A percentile compares a stretch with the other conserved stretches of the same genome.
phyloP scores from a whole-genome alignment of 2,113 vertebrate species.

The Pristiophorus japonicus region DNA sequence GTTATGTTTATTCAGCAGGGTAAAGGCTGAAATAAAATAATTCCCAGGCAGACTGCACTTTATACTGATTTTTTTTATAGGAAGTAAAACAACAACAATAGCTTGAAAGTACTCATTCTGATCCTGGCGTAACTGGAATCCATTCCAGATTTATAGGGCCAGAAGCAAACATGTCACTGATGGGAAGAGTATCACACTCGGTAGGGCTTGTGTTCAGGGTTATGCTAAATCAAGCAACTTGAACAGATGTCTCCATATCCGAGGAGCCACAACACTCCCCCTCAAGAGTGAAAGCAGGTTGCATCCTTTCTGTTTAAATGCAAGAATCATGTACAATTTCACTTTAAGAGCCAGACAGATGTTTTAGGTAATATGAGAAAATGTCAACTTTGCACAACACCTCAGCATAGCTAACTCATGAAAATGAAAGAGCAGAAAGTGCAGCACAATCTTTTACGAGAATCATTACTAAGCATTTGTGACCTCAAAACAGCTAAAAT shows the following conservation, averaged over 20 bases:
- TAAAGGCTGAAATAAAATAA: constrained; percentile 30
- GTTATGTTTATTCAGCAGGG: constrained; percentile 36
- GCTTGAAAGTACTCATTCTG: not conserved
- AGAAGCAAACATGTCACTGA: not conserved
- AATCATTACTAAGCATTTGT: not conserved
- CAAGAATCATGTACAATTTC: not conserved
- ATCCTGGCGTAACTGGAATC: not conserved
- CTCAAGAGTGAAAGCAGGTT: not conserved
- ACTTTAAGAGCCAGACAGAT: not conserved
- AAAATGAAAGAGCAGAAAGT: not conserved
- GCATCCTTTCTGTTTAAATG: not conserved
- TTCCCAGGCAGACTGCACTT: constrained; percentile 30
- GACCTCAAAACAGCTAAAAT: not conserved
- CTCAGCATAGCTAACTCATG: not conserved
- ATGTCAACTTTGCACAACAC: not conserved
- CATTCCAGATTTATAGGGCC: not conserved
- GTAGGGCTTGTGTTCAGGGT: not conserved
- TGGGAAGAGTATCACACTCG: not conserved
- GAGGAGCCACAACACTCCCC: not conserved
- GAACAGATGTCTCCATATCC: not conserved
- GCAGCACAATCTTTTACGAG: constrained; percentile 2
- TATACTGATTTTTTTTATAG: not conserved
- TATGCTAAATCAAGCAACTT: not conserved
- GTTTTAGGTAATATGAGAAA: constrained; percentile 22
- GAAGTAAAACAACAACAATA: not conserved